Evolutionary conservation across 2,888 invertebrate species (phyloP).

Genomic region (Beris chalybata): DNA sequence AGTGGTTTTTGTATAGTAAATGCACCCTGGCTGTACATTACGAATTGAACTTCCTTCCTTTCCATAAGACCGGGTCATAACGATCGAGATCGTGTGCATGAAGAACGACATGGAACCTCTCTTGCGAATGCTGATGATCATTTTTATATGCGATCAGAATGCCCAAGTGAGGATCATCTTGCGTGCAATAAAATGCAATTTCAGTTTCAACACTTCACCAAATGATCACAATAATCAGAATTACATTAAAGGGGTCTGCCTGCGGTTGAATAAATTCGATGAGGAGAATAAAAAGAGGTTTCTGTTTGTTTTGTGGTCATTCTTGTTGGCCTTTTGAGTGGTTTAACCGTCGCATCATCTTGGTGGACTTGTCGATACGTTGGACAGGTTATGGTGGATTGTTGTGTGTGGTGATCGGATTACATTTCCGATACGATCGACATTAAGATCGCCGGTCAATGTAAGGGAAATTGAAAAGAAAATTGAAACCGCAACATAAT

Average conservation of each 20-base stretch:
- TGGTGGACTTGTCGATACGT: not conserved
- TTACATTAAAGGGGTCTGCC: constrained; percentile 33
- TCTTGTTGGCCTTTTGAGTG: constrained; percentile 31
- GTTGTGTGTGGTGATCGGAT: not conserved
- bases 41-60: constrained; percentile 18
- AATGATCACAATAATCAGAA: constrained; percentile 39
- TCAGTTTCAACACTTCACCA: constrained; percentile 40
- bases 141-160: constrained; percentile 3
- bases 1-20: no score
- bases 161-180: constrained; percentile 3
- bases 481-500: constrained; percentile 28
- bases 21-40: no score
- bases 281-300: constrained; percentile 16
- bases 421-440: not conserved
- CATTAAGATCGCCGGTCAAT: constrained; percentile 11
- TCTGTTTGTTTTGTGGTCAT: constrained; percentile 37
- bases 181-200: constrained; percentile 40
- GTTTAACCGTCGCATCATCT: constrained; percentile 4
- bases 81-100: constrained; percentile 25
- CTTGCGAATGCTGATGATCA: constrained; percentile 19
- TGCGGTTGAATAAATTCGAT: constrained; percentile 34
- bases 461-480: constrained; percentile 31
- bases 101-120: constrained; percentile 11
- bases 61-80: constrained; percentile 10
- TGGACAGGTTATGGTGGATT: constrained; percentile 5